Conservation (phyloP, 1,140 invertebrate species). For the Cyclina sinensis region DNA sequence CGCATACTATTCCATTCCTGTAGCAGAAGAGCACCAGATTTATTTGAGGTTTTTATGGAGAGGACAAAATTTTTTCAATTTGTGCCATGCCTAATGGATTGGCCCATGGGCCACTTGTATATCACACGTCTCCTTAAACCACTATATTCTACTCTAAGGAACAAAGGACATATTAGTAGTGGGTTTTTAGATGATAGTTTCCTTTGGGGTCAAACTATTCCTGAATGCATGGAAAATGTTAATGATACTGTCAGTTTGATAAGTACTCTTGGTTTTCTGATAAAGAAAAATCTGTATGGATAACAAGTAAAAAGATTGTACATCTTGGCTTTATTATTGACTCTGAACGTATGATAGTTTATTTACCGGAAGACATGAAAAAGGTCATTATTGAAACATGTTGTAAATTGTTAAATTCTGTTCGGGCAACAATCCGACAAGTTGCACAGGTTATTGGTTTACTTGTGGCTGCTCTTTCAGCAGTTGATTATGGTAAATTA, state of each 20-base stretch:
- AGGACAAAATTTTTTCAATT: constrained; percentile 66
- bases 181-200: constrained; percentile 55
- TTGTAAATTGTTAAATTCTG: no score
- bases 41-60: constrained; percentile 68
- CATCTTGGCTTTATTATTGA: constrained; percentile 21
- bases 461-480: no score
- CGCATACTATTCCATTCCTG: constrained; percentile 69
- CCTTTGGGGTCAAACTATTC: not conserved
- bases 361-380: not conserved
- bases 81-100: constrained; percentile 69
- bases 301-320: not conserved
- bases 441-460: no score
- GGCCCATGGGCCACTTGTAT: constrained; percentile 56
- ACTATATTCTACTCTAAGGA: constrained; percentile 8
- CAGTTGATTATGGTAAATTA: no score
- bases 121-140: constrained; percentile 69
- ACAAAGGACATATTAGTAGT: constrained; percentile 13
- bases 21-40: constrained; percentile 62
- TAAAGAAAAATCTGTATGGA: constrained; percentile 63
- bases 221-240: constrained; percentile 29
- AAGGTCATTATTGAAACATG: not conserved
- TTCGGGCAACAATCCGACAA: no score
- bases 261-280: constrained; percentile 53
- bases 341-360: not conserved
- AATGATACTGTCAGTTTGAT: not conserved